Base-by-base conservation (phyloP, 2,113 vertebrate species). In the Atrichornis clamosus region DNA sequence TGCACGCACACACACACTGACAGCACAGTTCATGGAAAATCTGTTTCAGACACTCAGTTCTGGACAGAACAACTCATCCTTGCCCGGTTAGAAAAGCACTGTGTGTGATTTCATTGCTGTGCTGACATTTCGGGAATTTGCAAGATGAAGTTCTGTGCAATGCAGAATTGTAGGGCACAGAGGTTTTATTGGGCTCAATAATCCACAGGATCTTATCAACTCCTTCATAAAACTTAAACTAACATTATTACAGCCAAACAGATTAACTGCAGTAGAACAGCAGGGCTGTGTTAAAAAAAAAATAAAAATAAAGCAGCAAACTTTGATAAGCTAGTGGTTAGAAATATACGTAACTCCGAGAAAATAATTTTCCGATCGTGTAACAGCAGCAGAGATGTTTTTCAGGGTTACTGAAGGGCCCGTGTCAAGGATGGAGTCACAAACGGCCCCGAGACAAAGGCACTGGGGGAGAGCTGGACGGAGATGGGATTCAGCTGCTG, bases 401-500 rank as follows among this genome's bases (percentile, higher is more conserved):
- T 87, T 86, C 88, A 81, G 82, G 39, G 90, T 92, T 77, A 84
- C 87, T 74, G 67, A 56, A 47, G 70, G 72, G 77, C 82, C 62
- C 13, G 49, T 41, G 19, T 46, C 46, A 55, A 62, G 56, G 90
- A 90, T 84, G 86, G 87, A 87, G 44, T 39, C 88, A 81, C 60
- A 33, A 81, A 89, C 33, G 41, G 53, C 89, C 63, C 21, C 20
- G 41, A 53, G 84, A 82, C 86, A 67, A 58, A 37, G 13, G 64
- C 39, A 49, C 67, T 7, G 58, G 90, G 89, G 94, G 74, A 72
- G 89, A 88, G 89, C 77, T 47, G 68, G 94, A 68, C 9, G 7
- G 96, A 91, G 94, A 87, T 89, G 84, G 90, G 96, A 91, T 85
- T 76, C 72, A 90, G 50, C 42, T 49, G n/a, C 81, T 8, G 7